Evolutionary conservation across 2,888 invertebrate species (phyloP).

Genomic region (Stratiomys singularior): DNA sequence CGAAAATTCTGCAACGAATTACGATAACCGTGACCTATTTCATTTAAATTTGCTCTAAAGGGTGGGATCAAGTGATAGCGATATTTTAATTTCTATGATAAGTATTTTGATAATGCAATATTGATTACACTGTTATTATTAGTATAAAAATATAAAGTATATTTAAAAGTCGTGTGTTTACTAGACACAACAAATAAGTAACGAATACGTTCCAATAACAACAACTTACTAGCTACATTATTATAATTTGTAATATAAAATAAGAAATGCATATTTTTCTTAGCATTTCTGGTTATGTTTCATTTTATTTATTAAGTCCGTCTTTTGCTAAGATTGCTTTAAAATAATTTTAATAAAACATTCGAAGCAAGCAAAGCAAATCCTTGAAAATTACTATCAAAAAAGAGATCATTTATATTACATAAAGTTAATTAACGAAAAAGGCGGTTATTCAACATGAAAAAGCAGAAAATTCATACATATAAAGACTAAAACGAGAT

Average conservation of each 20-base stretch:
- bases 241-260: conserved; percentile 1
- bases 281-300: neutral
- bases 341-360: neutral
- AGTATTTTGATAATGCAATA: neutral
- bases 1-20: conserved; percentile 5
- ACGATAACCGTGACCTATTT: neutral
- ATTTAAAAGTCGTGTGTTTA: conserved; percentile 4
- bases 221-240: conserved; percentile 38
- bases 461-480: neutral
- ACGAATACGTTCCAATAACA: conserved; percentile 20
- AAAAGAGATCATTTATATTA: neutral
- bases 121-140: neutral
- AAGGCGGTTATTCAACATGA: neutral
- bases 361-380: neutral
- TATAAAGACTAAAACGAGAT: too few relatives aligned
- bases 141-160: conserved; percentile 31
- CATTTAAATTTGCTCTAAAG: neutral
- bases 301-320: neutral
- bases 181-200: conserved; percentile 43
- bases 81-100: neutral
- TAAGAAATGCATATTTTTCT: neutral
- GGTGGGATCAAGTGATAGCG: neutral
- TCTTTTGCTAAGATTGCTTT: neutral
- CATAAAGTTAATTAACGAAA: neutral
- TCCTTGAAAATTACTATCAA: neutral